Percentiles rank a stretch among this genome's conserved stretches.
These are phyloP conservation scores for Corydoras maculifer DNA, from an alignment of 2,113 vertebrate genomes.

Conservation along the genomic window DNA sequence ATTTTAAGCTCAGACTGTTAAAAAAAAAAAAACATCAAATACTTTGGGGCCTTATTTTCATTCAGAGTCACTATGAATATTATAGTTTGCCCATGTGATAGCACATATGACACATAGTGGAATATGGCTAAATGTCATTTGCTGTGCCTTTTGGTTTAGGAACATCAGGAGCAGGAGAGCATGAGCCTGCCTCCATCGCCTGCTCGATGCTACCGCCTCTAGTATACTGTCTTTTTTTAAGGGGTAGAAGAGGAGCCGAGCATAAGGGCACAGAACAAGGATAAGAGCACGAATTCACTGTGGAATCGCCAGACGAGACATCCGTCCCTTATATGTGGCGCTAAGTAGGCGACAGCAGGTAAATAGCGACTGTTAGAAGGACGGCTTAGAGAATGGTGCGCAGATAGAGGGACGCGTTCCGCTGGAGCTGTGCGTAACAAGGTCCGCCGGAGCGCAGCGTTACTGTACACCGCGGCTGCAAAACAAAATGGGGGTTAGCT, in stretches of 20 bases:
- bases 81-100: too few relatives aligned
- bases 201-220: conserved; percentile 50
- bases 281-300: conserved; percentile 40
- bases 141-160: conserved; percentile 59
- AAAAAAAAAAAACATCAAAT: too few relatives aligned
- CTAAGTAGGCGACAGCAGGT: conserved; percentile 57
- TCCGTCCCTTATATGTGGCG: conserved; percentile 38
- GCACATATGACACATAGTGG: conserved; percentile 44
- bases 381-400: conserved; percentile 12
- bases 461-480: conserved; percentile 33
- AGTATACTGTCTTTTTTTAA: conserved; percentile 40
- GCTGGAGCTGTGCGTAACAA: conserved; percentile 37
- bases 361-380: conserved; percentile 40
- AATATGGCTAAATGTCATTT: conserved; percentile 43
- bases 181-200: conserved; percentile 58
- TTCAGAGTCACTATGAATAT: too few relatives aligned
- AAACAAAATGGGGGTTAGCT: conserved; percentile 52
- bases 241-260: conserved; percentile 45
- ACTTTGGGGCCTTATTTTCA: too few relatives aligned
- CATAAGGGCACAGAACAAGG: conserved; percentile 51
- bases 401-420: conserved; percentile 27
- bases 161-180: conserved; percentile 64
- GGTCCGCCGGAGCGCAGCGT: conserved; percentile 24
- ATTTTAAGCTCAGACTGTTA: too few relatives aligned
- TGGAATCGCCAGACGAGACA: conserved; percentile 40